Evolutionary conservation across 2,113 vertebrate genomes (phyloP), one percentile per base, ranked within the genome.

Genomic region (Coreoperca whiteheadi): DNA sequence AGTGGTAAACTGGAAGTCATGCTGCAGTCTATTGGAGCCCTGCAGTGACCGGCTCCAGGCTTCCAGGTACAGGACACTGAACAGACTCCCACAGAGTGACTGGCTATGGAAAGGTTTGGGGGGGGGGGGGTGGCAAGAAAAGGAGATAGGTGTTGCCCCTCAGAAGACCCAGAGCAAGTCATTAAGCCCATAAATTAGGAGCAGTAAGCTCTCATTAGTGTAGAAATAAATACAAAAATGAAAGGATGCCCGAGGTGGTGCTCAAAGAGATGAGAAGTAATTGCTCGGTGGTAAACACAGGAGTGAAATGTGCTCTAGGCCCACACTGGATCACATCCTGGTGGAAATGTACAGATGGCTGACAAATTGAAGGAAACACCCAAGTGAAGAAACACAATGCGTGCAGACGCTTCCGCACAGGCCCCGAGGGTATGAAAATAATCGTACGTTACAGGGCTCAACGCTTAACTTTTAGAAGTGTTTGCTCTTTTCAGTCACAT

Each of bases 1-100:
- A 91, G 37, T 0, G 94, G 95, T 1, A 71, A 95, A 69, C 95
- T 97, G 75, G 25, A 94, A 46, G 25, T 1, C 0, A 87, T 90
- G 72, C 90, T 98, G 83, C 71, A 86, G 74, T 77, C 89, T 11
- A 95, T 97, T 0, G 94, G 95, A 54, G 97, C 91, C 10, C 88
- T 97, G 48, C 79, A 93, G 72, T 96, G 78, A 95, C 37, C 37
- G 0, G 4, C 48, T 21, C 25, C 77, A 76, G 6, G 59, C 66
- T 50, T 15, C 15, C 79, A 90, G 93, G 94, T 94, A 90, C 67
- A 10, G 3, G n/a, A 64, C 71, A 77, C 60, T 7, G 23, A 28
- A 39, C 20, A 70, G 60, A 61, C 16, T 32, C 11, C 4, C n/a
- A 41, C 3, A 21, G 32, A 30, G 6, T 18, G 54, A 21, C 4